Percentiles rank a stretch among this genome's conserved stretches.
phyloP scores from a whole-genome alignment of 2,888 invertebrate species.

The Lycocerus yunnanus region DNA sequence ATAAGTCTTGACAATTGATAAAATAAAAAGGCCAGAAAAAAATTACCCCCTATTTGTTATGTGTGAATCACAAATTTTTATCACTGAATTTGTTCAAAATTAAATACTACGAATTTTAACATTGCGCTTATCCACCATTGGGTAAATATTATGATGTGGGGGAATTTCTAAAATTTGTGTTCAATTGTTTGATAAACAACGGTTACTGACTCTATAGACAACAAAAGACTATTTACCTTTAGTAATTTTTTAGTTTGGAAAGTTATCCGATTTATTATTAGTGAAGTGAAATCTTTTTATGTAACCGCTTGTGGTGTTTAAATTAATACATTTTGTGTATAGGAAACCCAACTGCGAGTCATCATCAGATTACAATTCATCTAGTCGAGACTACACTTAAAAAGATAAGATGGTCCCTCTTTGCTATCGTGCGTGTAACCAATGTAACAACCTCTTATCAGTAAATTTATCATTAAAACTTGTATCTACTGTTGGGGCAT shows the following conservation, averaged over 20 bases:
- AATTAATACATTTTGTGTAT: slow-evolving; percentile 24
- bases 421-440: slow-evolving; percentile 8
- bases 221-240: neutral
- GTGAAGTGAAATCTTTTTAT: neutral
- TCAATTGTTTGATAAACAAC: neutral
- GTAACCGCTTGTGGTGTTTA: slow-evolving; percentile 20
- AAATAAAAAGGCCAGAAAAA: too few relatives aligned
- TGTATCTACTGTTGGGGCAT: slow-evolving; percentile 2
- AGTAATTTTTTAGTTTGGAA: neutral
- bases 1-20: too few relatives aligned
- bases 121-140: neutral
- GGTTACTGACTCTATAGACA: neutral
- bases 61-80: neutral
- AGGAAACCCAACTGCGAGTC: slow-evolving; percentile 4
- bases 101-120: neutral
- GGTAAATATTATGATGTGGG: too few relatives aligned
- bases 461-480: slow-evolving; percentile 27
- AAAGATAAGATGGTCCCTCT: slow-evolving; percentile 29
- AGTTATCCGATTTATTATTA: neutral
- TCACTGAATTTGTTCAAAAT: neutral
- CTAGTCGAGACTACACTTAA: slow-evolving; percentile 25
- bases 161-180: neutral
- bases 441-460: slow-evolving; percentile 25
- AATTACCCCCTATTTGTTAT: neutral
- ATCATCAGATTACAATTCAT: slow-evolving; percentile 27